Percentiles rank a stretch among this genome's conserved stretches.
Conservation (phyloP, 2,113 vertebrate species). For the Coryphaenoides rupestris region DNA sequence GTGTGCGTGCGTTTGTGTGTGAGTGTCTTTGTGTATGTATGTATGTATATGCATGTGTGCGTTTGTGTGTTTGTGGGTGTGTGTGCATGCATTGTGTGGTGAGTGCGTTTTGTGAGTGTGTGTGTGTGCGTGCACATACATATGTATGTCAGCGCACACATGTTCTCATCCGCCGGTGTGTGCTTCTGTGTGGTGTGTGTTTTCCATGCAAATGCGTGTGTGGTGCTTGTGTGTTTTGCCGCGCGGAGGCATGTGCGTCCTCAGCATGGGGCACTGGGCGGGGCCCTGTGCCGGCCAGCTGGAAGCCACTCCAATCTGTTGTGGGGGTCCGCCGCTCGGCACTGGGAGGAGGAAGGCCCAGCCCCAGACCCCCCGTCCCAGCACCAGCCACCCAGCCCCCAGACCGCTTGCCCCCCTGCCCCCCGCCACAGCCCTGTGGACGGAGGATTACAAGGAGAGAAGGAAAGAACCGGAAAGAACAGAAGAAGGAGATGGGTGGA, state of each 20-base stretch:
- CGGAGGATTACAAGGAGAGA: too few species aligned
- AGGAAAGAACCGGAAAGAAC: not conserved
- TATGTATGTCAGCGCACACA: constrained; percentile 38
- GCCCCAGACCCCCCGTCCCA: constrained; percentile 40
- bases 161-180: too few species aligned
- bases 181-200: too few species aligned
- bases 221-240: constrained; percentile 29
- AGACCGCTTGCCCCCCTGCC: constrained; percentile 65
- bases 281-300: constrained; percentile 73
- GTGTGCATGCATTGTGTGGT: not conserved
- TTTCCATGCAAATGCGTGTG: not conserved
- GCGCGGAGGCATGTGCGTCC: constrained; percentile 69
- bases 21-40: constrained; percentile 21
- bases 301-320: constrained; percentile 79
- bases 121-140: constrained; percentile 33
- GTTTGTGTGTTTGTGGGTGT: constrained; percentile 1
- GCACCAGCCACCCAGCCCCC: constrained; percentile 36
- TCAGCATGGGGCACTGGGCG: constrained; percentile 66
- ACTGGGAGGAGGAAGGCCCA: too few species aligned
- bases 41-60: constrained; percentile 13
- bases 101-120: constrained; percentile 18
- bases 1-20: constrained; percentile 2
- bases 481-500: not conserved
- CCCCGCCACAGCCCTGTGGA: constrained; percentile 51
- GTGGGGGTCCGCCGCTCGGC: constrained; percentile 59